A percentile compares a stretch with the other conserved stretches of the same genome.
Conservation (phyloP, 2,888 invertebrate genomes). For the Dugesia japonica region DNA sequence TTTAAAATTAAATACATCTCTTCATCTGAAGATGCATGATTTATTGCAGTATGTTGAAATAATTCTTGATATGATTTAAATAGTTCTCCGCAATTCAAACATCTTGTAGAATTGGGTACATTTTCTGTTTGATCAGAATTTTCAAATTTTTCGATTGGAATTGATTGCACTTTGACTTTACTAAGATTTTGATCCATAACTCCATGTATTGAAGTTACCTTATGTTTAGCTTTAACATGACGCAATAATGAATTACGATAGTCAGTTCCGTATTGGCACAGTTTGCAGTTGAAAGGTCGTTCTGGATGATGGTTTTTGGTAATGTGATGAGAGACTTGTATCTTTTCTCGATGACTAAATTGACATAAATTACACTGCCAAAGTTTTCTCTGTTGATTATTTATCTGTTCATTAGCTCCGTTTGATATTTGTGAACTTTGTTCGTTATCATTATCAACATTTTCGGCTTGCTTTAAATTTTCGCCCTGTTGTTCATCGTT, state of each 20-base stretch:
- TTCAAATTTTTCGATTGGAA: neutral
- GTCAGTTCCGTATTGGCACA: constrained; percentile 46
- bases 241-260: constrained; percentile 46
- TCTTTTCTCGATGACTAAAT: neutral
- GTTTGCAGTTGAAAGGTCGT: constrained; percentile 39
- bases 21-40: constrained; percentile 10
- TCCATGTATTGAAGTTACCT: constrained; percentile 46
- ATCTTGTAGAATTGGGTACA: neutral
- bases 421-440: neutral
- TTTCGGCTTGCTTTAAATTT: neutral
- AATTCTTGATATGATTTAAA: neutral
- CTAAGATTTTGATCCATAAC: constrained; percentile 23
- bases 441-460: neutral
- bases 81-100: neutral
- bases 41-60: neutral
- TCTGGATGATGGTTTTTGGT: constrained; percentile 34
- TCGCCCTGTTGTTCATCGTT: constrained; percentile 29
- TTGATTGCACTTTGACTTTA: neutral
- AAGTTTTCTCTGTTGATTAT: neutral
- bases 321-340: neutral
- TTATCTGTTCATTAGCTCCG: neutral
- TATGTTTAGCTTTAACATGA: constrained; percentile 39
- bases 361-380: constrained; percentile 25
- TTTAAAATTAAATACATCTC: neutral
- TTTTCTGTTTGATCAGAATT: neutral